Evolutionary conservation across 2,888 invertebrate species (phyloP), one percentile per base, ranked within the genome.

Genomic region (Trissolcus japonicus): DNA sequence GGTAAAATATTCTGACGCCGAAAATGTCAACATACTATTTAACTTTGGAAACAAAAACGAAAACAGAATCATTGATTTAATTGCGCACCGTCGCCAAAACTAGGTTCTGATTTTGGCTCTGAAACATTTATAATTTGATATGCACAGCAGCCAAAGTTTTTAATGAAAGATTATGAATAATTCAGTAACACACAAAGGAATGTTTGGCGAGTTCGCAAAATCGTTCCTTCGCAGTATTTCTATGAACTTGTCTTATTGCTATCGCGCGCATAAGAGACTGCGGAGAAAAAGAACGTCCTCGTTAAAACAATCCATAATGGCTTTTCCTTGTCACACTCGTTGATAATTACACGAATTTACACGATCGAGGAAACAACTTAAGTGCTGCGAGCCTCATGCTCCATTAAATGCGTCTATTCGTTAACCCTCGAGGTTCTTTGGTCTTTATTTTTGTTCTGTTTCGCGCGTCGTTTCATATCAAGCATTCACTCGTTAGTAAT

Each of bases 271-370:
- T 19, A 35, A 51, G 17, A 19, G 48, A 48, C 19, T n/a, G 4
- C 16, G 41, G n/a, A 51, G 57, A 71, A 54, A 57, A 76, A 73
- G 35, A 35, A 29, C 17, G 16, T 46, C 51, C 68, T 76, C 78
- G 72, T 79, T 73, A 79, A 79, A 76, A 79, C 76, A 73, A 76
- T 73, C 63, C 72, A 68, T 65, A 76, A 79, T 76, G 69, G 78
- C 72, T 68, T 79, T 76, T 72, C 76, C 78, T 75, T 63, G 75
- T 75, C 63, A 72, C 72, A 76, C 72, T 79, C 72, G 72, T 68
- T 68, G 78, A 79, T 76, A 79, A 79, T 79, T 76, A 79, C 72
- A 76, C 54, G 65, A 79, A 79, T 79, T 76, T 79, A 73, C 78
- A 76, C 78, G 71, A 76, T 65, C 66, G 68, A 68, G 69, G 76